Base-by-base conservation (phyloP, 2,113 vertebrate genomes). In the Albula glossodonta region DNA sequence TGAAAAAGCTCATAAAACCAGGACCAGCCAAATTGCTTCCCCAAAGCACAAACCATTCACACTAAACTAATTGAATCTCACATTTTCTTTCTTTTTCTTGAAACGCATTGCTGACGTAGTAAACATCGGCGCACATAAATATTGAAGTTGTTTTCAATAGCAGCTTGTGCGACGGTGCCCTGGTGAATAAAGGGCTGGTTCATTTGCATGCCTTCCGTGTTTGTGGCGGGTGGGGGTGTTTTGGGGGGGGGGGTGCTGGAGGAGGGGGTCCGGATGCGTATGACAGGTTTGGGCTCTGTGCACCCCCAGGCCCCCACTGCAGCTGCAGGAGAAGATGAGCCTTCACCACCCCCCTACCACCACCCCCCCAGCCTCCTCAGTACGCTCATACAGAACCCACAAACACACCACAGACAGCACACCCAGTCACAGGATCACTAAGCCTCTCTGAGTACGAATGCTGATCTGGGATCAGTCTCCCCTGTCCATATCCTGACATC, bases 151-250 rank as follows among this genome's bases (percentile, higher is more conserved):
- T 89, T 88, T 88, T 84, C 90, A 60, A 41, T 3, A 49, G 52
- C 56, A n/a, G 52, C 56, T 60, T 51, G 17, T 17, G 9, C 41
- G 11, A 5, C 10, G 4, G 80, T 51, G 19, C 17, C 50, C 80
- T 52, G 50, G 49, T 80, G 41, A 4, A 41, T 41, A 15, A 2
- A 11, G 15, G 17, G 56, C 87, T 89, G 78, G 85, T 90, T 93
- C 86, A 94, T 94, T 94, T 94, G 91, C 92, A 94, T 92, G 90
- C 82, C 87, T 85, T 89, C 93, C 89, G 50, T 92, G 88, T 94
- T 94, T 93, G 89, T 90, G 90, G 89, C 86, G 87, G 90, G 89
- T 90, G 12, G 88, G 82, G 88, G 91, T 91, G 63, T 83, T 87
- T 90, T 91, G 87, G 89, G 31, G 50, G 83, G 1, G 51, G 90